Evolutionary conservation across 2,888 invertebrate genomes (phyloP), one percentile per base, ranked within the genome.

Genomic region (Eurois occulta): DNA sequence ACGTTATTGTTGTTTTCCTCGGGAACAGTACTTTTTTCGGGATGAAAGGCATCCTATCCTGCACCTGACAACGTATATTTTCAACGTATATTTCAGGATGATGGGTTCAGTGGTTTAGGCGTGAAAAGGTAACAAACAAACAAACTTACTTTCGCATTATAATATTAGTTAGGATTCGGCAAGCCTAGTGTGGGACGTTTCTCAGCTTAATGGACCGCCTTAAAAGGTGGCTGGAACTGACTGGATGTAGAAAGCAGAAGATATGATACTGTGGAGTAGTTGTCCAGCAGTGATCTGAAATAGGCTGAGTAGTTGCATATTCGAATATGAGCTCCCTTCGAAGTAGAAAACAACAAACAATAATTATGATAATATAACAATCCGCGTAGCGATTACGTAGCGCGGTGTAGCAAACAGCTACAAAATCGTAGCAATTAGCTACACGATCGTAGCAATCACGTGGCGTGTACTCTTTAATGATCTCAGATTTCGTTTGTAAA

Each of bases 381-480:
- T 11, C 21, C 18, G 35, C 24, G 60, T 75, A 67, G 41, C 58
- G 48, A 28, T 60, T 21, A 11, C 35, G 64, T 38, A 75, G 52
- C 28, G 16, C 41, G 18, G n/a, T 41, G 62, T 55, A 78, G 43
- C 32, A 64, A 32, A 5, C 3, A 13, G 55, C 55, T 70, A 83
- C 78, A 38, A n/a, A 18, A 28, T 32, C 67, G 55, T 68, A 83
- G 60, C 62, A 62, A 41, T 24, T 32, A 6, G 76, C 48, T 70
- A 83, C 84, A 52, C n/a, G 24, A 28, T 41, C 67, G 62, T 71
- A 83, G 60, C 62, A 35, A 41, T 28, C 38, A 35, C 46, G 66
- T 55, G 71, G 41, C 28, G 2, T 11, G n/a, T 7, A 66, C n/a
- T 32, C 6, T 67, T 0, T 13, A 38, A 38, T 64, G n/a, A 64